These are phyloP conservation scores for Gorsachius magnificus DNA, from an alignment of 2,797 vertebrate species.

Conservation along the genomic window DNA sequence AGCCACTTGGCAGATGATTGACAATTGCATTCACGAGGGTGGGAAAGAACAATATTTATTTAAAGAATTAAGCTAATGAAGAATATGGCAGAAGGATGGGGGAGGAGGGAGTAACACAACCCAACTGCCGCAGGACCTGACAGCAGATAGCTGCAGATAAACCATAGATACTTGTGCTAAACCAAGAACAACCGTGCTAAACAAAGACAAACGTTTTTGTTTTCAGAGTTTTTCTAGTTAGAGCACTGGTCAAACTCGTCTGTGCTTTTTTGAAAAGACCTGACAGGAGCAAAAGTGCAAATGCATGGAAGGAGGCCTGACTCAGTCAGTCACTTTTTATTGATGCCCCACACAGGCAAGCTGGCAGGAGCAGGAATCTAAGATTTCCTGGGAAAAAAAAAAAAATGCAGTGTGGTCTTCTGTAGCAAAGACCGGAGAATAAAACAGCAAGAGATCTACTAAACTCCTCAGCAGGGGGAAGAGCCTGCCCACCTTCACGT, in stretches of 20 bases:
- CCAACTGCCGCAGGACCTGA: background rate
- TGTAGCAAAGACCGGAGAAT: background rate
- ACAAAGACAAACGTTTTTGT: background rate
- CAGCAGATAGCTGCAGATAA: background rate
- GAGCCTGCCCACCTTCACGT: conserved; percentile 6
- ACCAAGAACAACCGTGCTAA: background rate
- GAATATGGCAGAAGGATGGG: background rate
- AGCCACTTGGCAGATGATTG: background rate
- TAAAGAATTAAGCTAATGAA: conserved; percentile 1
- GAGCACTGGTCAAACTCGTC: background rate
- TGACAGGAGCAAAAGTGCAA: background rate
- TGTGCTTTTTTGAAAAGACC: background rate
- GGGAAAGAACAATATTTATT: background rate
- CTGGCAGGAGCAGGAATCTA: background rate
- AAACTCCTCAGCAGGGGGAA: conserved; percentile 1
- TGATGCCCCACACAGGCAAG: background rate
- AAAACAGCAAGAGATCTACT: conserved; percentile 18
- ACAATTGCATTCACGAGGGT: background rate
- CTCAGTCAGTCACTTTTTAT: background rate
- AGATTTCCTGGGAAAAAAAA: background rate
- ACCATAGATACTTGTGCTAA: background rate
- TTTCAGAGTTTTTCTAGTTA: background rate
- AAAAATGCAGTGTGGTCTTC: background rate
- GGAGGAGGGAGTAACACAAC: background rate
- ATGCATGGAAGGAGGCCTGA: background rate